phyloP scores from a whole-genome alignment of 2,113 vertebrate species.

The Dipodomys spectabilis region DNA sequence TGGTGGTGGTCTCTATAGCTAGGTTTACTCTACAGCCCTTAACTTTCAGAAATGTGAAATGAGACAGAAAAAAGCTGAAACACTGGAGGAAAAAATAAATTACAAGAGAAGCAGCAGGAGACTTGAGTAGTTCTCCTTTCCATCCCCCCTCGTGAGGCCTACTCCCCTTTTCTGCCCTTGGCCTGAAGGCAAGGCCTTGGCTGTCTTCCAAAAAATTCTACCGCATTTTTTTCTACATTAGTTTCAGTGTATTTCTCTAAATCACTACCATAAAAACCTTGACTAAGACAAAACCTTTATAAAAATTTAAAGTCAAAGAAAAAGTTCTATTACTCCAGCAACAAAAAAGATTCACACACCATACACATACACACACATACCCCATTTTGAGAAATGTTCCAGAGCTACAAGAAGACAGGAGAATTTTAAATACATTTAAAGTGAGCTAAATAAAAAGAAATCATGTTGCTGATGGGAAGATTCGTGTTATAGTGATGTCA shows the following conservation, averaged over 20 bases:
- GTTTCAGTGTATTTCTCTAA: conserved; percentile 43
- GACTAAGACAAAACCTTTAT: not conserved
- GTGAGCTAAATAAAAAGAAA: conserved; percentile 20
- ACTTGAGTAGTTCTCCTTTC: not conserved
- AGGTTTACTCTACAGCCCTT: not conserved
- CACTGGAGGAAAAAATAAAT: not conserved
- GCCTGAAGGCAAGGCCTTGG: conserved; percentile 42
- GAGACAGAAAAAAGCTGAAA: conserved; percentile 35
- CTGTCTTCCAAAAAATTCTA: conserved; percentile 51
- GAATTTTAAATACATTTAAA: conserved; percentile 37
- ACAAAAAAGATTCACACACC: not conserved
- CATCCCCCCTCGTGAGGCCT: conserved; percentile 15
- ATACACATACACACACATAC: not conserved
- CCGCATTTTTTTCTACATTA: not conserved
- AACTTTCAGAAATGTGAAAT: conserved; percentile 34
- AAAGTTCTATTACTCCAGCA: not conserved
- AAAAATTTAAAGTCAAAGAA: not conserved
- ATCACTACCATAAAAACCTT: conserved; percentile 46
- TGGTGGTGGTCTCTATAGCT: not conserved
- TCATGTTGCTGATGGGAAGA: conserved; percentile 29
- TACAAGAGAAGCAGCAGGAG: not conserved
- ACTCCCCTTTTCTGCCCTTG: conserved; percentile 49
- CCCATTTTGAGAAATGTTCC: conserved; percentile 27
- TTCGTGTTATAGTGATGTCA: conserved; percentile 39
- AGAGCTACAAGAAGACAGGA: not conserved